Evolutionary conservation across 2,888 invertebrate species (phyloP).

Genomic region (Mactromeris polynyma): DNA sequence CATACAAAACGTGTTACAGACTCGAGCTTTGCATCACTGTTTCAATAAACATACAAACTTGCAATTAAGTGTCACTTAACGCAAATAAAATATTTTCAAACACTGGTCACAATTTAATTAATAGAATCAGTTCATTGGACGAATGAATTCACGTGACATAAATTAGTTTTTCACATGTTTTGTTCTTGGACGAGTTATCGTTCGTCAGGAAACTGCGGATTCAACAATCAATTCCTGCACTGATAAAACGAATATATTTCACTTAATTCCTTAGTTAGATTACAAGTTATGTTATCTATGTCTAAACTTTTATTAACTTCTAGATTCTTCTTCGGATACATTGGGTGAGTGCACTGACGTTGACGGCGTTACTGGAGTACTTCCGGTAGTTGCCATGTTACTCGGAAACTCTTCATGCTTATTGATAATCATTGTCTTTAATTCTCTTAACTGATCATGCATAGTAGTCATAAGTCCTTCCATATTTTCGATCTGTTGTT

Average conservation of each 20-base stretch:
- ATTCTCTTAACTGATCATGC: slow-evolving; percentile 73
- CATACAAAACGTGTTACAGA: not conserved
- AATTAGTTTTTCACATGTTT: not conserved
- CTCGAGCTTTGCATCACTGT: not conserved
- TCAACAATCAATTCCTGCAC: not conserved
- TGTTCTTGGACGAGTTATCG: not conserved
- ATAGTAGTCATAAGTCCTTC: slow-evolving; percentile 76
- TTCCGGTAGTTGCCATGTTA: not conserved
- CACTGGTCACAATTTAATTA: no score
- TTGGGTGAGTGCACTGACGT: not conserved
- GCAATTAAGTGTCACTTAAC: not conserved
- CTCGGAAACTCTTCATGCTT: not conserved
- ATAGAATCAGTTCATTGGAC: not conserved
- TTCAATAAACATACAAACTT: not conserved
- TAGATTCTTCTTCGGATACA: slow-evolving; percentile 24
- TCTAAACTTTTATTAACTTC: slow-evolving; percentile 15
- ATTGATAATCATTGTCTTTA: slow-evolving; percentile 59
- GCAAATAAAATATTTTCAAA: no score
- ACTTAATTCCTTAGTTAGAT: not conserved
- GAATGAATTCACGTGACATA: not conserved
- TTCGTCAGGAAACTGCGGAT: not conserved
- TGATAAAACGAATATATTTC: not conserved
- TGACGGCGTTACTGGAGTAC: slow-evolving; percentile 7
- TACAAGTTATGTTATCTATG: not conserved
- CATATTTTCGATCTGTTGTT: slow-evolving; percentile 72